phyloP scores from a whole-genome alignment of 2,888 invertebrate species.

The Epistrophe eligans region DNA sequence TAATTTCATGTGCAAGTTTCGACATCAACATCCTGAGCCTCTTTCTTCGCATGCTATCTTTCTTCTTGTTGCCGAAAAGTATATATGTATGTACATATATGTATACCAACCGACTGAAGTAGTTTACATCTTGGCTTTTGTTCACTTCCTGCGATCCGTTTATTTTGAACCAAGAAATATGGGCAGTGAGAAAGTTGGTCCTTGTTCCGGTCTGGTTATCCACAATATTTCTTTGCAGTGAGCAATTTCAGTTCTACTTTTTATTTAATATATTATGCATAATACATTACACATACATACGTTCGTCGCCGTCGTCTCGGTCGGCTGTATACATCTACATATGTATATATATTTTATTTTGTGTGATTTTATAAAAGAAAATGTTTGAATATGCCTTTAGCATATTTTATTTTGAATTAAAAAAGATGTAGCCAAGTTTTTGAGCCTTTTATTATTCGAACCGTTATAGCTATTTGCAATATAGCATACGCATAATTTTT shows the following conservation, averaged over 20 bases:
- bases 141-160: constrained; percentile 60
- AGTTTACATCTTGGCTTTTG: constrained; percentile 64
- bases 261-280: constrained; percentile 21
- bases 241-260: background rate
- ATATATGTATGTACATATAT: no score
- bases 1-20: constrained; percentile 55
- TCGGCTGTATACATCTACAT: no score
- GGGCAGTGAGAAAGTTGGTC: constrained; percentile 58
- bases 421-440: constrained; percentile 13
- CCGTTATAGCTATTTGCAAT: background rate
- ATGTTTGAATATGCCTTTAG: constrained; percentile 52
- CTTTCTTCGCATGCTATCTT: background rate
- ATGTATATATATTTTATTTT: background rate
- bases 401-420: constrained; percentile 35
- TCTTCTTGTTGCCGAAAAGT: constrained; percentile 3
- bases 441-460: background rate
- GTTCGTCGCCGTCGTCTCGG: background rate
- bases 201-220: constrained; percentile 51
- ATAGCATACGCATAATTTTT: background rate
- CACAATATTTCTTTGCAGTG: constrained; percentile 43
- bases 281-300: background rate
- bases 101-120: constrained; percentile 35
- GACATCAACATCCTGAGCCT: constrained; percentile 44
- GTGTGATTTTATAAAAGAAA: constrained; percentile 30
- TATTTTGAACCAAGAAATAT: constrained; percentile 50